A percentile compares a stretch with the other conserved stretches of the same genome.
These are phyloP conservation scores for Tetraneura akinire DNA, from an alignment of 1,140 invertebrate genomes.

Conservation along the genomic window DNA sequence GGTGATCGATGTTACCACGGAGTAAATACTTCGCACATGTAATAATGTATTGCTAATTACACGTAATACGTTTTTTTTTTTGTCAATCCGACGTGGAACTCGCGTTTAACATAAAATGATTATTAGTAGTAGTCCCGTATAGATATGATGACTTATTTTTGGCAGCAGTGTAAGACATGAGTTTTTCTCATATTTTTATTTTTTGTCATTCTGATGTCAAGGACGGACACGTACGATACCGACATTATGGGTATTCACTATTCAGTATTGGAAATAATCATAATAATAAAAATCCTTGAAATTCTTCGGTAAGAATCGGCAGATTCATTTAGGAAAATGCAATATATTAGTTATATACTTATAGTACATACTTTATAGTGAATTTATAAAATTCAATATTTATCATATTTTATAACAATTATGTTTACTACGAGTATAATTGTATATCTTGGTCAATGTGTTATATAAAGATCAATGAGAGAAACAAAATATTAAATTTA, in stretches of 20 bases:
- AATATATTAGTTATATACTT: too few relatives aligned
- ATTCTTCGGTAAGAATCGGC: slow-evolving; percentile 45
- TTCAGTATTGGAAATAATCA: too few relatives aligned
- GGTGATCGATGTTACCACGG: background rate
- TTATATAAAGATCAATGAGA: too few relatives aligned
- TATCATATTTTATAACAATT: background rate
- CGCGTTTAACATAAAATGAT: slow-evolving; percentile 10
- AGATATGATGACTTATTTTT: background rate
- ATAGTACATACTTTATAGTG: too few relatives aligned
- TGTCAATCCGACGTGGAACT: background rate
- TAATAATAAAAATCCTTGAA: slow-evolving; percentile 31
- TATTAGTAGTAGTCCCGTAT: background rate
- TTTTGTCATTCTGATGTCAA: slow-evolving; percentile 40
- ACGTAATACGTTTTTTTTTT: background rate
- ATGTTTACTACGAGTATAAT: too few relatives aligned
- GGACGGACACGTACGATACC: slow-evolving; percentile 41
- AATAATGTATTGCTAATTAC: background rate
- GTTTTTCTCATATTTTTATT: slow-evolving; percentile 22
- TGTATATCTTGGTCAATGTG: too few relatives aligned
- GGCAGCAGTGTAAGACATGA: slow-evolving; percentile 23
- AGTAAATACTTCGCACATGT: too few relatives aligned
- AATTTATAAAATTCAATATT: background rate
- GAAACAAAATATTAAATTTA: too few relatives aligned
- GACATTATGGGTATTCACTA: slow-evolving; percentile 8
- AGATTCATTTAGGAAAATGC: slow-evolving; percentile 41